A percentile compares a stretch with the other conserved stretches of the same genome.
These are phyloP conservation scores for Oscheius myriophilus DNA, from an alignment of 2,888 invertebrate species.

Conservation along the genomic window DNA sequence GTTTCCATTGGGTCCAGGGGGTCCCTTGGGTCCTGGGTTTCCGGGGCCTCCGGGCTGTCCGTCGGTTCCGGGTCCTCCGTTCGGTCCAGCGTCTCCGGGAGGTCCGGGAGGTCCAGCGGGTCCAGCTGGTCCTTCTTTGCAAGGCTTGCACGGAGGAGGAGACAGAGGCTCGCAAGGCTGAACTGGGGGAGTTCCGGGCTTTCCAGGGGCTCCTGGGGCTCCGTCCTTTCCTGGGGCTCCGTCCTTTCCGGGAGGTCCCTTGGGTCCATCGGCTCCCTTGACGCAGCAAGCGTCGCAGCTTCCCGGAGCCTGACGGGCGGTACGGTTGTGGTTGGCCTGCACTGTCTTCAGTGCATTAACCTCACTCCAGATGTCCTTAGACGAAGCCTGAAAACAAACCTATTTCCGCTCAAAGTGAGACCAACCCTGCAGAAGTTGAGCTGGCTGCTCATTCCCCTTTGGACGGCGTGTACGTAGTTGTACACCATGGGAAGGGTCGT, in stretches of 20 bases:
- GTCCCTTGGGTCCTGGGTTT: slow-evolving; percentile 14
- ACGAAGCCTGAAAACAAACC: slow-evolving; percentile 4
- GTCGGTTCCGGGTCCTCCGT: slow-evolving; percentile 20
- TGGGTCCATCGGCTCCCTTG: slow-evolving; percentile 26
- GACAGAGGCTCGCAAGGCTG: slow-evolving; percentile 62
- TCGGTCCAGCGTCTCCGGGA: slow-evolving; percentile 30
- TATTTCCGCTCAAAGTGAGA: too few relatives aligned
- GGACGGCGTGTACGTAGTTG: slow-evolving; percentile 5
- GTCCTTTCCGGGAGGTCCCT: slow-evolving; percentile 14
- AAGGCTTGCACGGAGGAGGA: slow-evolving; percentile 44
- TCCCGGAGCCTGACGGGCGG: slow-evolving; percentile 31
- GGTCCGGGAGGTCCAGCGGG: slow-evolving; percentile 28
- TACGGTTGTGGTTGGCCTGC: slow-evolving; percentile 8
- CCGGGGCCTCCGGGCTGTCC: slow-evolving; percentile 23
- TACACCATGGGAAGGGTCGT: slow-evolving; percentile 15
- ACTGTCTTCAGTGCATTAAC: slow-evolving; percentile 1
- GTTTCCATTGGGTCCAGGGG: slow-evolving; percentile 36
- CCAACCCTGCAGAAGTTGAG: slow-evolving; percentile 12
- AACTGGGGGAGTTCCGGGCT: slow-evolving; percentile 55
- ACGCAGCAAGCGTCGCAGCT: slow-evolving; percentile 56
- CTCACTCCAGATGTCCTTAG: slow-evolving; percentile 3
- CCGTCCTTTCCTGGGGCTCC: slow-evolving; percentile 35
- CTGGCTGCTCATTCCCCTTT: slow-evolving; percentile 1
- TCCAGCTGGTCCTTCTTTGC: slow-evolving; percentile 14
- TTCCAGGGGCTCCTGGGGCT: slow-evolving; percentile 59